Evolutionary conservation across 92 coral and sea anemone genomes (phyloP).

Genomic region (Epizoanthus rinbou): DNA sequence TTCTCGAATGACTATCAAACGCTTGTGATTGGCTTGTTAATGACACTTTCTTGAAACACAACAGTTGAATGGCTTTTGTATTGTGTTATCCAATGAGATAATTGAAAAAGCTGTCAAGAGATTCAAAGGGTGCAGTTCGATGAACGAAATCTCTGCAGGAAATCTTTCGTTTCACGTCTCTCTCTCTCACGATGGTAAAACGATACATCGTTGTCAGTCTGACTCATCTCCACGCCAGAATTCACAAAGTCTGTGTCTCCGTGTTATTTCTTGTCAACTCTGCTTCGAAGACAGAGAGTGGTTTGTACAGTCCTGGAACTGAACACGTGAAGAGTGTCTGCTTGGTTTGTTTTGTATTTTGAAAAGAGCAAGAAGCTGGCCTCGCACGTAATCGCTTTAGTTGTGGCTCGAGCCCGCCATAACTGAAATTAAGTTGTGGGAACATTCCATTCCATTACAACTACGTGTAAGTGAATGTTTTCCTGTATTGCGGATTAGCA

Average conservation of each 20-base stretch:
- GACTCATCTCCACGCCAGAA: constrained; percentile 15
- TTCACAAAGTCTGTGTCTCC: constrained; percentile 15
- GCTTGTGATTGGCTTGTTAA: constrained; percentile 27
- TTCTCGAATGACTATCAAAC: constrained; percentile 42
- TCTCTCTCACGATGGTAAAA: constrained; percentile 29
- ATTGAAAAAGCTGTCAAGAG: constrained; percentile 60
- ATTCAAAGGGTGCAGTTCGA: constrained; percentile 47
- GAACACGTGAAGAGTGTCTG: background rate
- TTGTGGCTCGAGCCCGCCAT: constrained; percentile 36
- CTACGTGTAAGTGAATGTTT: constrained; percentile 39
- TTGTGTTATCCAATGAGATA: constrained; percentile 62
- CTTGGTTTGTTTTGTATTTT: background rate
- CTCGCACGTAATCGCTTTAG: background rate
- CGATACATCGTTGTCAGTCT: constrained; percentile 28
- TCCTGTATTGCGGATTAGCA: constrained; percentile 47
- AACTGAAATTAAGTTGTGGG: constrained; percentile 11
- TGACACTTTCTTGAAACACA: constrained; percentile 30
- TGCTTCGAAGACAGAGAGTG: constrained; percentile 19
- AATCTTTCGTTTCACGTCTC: constrained; percentile 43
- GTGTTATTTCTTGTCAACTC: constrained; percentile 10
- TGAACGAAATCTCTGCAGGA: constrained; percentile 42
- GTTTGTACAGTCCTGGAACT: constrained; percentile 8
- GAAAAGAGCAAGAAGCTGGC: background rate
- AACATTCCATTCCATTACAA: constrained; percentile 26
- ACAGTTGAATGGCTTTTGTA: constrained; percentile 64